Base-by-base conservation (phyloP, 2,888 invertebrate species). In the Zele albiditarsus region DNA sequence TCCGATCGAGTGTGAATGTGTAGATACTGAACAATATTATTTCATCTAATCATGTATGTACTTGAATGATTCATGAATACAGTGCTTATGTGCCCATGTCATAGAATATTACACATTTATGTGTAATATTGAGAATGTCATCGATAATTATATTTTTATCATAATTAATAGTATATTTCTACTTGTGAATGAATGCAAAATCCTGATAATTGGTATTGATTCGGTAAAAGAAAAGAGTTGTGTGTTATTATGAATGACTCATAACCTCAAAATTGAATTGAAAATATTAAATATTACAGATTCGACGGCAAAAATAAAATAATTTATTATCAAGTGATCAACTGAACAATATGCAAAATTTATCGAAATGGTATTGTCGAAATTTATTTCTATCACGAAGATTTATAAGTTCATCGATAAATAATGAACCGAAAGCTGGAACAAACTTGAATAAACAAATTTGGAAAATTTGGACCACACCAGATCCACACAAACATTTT, bases 341-440 rank as follows among this genome's bases (percentile, higher is more conserved):
- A 80, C 73, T 77, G 84, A 70, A 75, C 77, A 31, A 84, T 25
- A 87, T 87, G 87, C 87, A 87, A 77, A 85, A 81, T 75, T 78
- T 85, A 74, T 75, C 78, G 23, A 84, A 80, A 58, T 82, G 75
- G 46, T 74, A 82, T 8, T 81, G 77, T 27, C 80, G 83, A 62
- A 80, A 80, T 14, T 82, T 84, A 60, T 73, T 81, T 42, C 73
- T 79, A 57, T 70, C 80, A 1, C 82, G 77, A 53, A 80, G 77
- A 25, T 72, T 82, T 42, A 70, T 83, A 33, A 67, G 71, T 69
- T 78, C 75, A 3, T 53, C 71, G 63, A 74, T 78, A 68, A 74
- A 80, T 76, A 73, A 72, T 60, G 66, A 72, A 16, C 60, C 38
- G 42, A 79, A 63, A 27, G 70, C 78, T 31, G 76, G 78, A 53